Base-by-base conservation (phyloP, 2,797 vertebrate species). In the Natrix natrix region DNA sequence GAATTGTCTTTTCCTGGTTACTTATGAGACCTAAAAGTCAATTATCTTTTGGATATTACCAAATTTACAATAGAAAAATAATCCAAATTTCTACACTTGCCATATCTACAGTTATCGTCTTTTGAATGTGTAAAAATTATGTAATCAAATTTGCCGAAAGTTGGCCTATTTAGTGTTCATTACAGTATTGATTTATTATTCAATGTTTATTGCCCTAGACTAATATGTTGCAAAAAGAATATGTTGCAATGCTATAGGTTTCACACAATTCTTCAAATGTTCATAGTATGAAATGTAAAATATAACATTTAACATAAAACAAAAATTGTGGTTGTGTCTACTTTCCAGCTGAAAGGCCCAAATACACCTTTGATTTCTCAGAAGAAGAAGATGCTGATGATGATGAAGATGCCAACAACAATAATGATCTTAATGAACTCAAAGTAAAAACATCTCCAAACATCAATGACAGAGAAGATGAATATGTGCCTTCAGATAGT, bases 351-450 rank as follows among this genome's bases (percentile, higher is more conserved):
- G 98, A 98, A 95, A 99, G 99, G 96, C 99, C 99, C 88, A 99
- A 99, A 96, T 99, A 99, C 94, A 99, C 99, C 0, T 99, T 99
- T 93, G 99, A 99, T 96, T 99, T 99, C 98, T 99, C 99, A 0
- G 99, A 99, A 97, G 99, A 99, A 56, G 98, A 99, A 90, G 98
- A 98, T 28, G 98, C 98, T 94, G 98, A 97, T 37, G 98, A 98
- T 22, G 98, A 98, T 14, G 98, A 99, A 86, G 98, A 98, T 91
- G 96, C 98, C 8, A 98, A 98, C 86, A 98, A 98, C 90, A 96
- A 98, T 12, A 98, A 98, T 57, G 97, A 98, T 94, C 96, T 98
- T 94, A 97, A 98, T 91, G 98, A 98, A 78, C 89, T 98, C 66
- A 98, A 98, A 96, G 96, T 98, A 57, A 98, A 97, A 89, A 91